phyloP scores from a whole-genome alignment of 2,113 vertebrate species.

The Nibea albiflora region DNA sequence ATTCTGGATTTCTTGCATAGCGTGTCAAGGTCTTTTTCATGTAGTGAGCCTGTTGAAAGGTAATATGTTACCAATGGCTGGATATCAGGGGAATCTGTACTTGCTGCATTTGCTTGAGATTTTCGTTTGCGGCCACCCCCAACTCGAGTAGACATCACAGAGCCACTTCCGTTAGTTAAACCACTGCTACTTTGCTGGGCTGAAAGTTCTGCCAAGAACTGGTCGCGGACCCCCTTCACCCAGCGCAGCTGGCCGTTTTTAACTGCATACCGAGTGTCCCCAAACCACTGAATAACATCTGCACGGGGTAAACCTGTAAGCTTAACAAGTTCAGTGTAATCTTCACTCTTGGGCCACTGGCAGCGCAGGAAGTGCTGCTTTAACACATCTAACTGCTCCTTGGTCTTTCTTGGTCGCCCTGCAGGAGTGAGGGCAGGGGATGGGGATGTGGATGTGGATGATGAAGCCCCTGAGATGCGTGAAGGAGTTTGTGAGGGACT shows the following conservation, averaged over 20 bases:
- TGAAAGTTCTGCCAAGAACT: constrained; percentile 83
- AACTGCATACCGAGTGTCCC: constrained; percentile 92
- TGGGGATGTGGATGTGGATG: constrained; percentile 59
- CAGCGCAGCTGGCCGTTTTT: constrained; percentile 93
- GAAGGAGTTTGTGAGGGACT: constrained; percentile 56
- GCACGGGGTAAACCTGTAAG: constrained; percentile 89
- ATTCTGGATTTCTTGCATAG: constrained; percentile 85
- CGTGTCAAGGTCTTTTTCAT: constrained; percentile 85
- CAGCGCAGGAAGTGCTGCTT: constrained; percentile 91
- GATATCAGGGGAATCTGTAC: constrained; percentile 69
- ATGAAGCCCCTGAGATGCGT: constrained; percentile 62
- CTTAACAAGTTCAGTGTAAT: constrained; percentile 89
- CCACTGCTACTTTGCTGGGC: constrained; percentile 74
- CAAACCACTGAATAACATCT: constrained; percentile 95
- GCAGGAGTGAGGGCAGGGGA: constrained; percentile 82
- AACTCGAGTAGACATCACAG: constrained; percentile 53
- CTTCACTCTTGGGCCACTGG: constrained; percentile 91
- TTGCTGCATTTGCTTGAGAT: constrained; percentile 61
- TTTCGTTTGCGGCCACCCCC: constrained; percentile 80
- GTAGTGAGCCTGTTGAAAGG: constrained; percentile 72
- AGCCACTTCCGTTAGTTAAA: constrained; percentile 57
- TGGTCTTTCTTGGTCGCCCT: constrained; percentile 89
- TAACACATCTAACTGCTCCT: constrained; percentile 90
- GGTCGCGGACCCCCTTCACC: constrained; percentile 86
- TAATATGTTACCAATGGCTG: constrained; percentile 79